Base-by-base conservation (phyloP, 2,888 invertebrate genomes). In the Epinotia brunnichana region DNA sequence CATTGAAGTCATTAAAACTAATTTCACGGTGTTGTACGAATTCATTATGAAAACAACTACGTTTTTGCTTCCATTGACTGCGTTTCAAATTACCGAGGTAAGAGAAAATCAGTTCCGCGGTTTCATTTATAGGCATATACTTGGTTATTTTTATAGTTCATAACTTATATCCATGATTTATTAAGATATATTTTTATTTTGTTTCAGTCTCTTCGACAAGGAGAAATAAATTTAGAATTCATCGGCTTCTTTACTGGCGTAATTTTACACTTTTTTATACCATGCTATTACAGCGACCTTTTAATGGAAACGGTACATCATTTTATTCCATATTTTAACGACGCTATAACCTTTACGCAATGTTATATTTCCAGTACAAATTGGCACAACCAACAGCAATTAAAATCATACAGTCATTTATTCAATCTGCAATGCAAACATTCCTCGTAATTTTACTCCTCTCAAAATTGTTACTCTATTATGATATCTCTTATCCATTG, bases 211-310 rank as follows among this genome's bases (percentile, higher is more conserved):
- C 70, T 85, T 19, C 81, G 80, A 19, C 60, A 77, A 35, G 77
- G 78, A 17, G 78, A 78, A 59, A 64, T 88, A 1, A 87, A 85
- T 62, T 64, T 87, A 19, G 90, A 91, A 74, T 91, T 90, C 71
- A 77, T 84, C 9, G 82, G 83, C 24, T 86, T 87, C 76, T 86
- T 84, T 67, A 67, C 77, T 10, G 83, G 81, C 4, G 74, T 78
- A 35, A 76, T 83, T 48, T 70, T 89, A 54, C 86, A 89, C 75
- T 88, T 89, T 63, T 86, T 82, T 68, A 80, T 88, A 60, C 91
- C 91, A 0, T 90, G 90, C 74, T 90, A 87, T 75, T 91, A 86
- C 73, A 87, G 91, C 64, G 85, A 90, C 71, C 76, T 86, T 15
- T 80, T 92, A 5, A 85, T 89, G 82, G 88, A 90, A 76, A 85